These are phyloP conservation scores for Micromussa lordhowensis DNA, from an alignment of 92 coral and sea anemone species.

Conservation along the genomic window DNA sequence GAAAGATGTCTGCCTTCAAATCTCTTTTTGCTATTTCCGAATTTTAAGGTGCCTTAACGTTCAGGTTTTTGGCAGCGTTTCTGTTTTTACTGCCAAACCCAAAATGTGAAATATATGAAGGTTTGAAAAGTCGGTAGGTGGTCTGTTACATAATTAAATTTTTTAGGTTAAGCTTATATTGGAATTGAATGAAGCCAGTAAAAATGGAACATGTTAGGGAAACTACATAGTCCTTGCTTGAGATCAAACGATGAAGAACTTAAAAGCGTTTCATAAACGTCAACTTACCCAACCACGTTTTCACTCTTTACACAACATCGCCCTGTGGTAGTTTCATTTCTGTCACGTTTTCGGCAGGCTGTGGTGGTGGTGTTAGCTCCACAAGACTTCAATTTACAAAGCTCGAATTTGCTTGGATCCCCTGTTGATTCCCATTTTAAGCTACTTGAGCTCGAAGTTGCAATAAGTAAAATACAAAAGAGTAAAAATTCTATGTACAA, in stretches of 20 bases:
- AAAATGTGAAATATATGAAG: neutral
- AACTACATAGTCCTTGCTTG: neutral
- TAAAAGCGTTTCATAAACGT: neutral
- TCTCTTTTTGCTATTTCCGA: neutral
- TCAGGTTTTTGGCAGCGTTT: neutral
- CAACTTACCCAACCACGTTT: slow-evolving; percentile 75
- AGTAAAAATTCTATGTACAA: slow-evolving; percentile 2
- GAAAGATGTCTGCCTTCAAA: no score
- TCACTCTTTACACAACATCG: slow-evolving; percentile 71
- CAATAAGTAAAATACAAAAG: neutral
- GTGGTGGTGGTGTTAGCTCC: neutral
- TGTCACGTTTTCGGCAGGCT: slow-evolving; percentile 30
- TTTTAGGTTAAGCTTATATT: no score
- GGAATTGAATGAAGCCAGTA: neutral
- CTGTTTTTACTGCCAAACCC: neutral
- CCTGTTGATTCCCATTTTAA: neutral
- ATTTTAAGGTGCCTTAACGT: neutral
- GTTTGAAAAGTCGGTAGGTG: neutral
- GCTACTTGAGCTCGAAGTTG: slow-evolving; percentile 14
- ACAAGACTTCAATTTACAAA: slow-evolving; percentile 22
- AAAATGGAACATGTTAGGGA: neutral
- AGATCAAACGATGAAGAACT: neutral
- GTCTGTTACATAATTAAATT: neutral
- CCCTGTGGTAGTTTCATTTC: slow-evolving; percentile 23
- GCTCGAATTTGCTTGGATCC: neutral